Evolutionary conservation across 2,888 invertebrate genomes (phyloP).

Genomic region (Drosophila mercatorum): DNA sequence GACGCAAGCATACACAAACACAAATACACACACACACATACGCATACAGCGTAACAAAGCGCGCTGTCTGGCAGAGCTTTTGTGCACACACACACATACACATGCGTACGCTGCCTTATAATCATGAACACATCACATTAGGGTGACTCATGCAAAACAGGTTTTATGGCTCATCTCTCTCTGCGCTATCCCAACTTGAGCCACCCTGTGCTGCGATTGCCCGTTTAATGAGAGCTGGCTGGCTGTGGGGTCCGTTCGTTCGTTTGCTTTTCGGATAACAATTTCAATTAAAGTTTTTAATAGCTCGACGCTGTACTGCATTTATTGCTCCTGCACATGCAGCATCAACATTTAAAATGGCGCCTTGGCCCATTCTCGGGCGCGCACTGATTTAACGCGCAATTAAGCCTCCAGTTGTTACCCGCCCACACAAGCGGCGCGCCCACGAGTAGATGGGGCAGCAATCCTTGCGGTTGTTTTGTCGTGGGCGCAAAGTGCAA

Average conservation of each 20-base stretch:
- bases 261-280: slow-evolving; percentile 40
- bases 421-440: slow-evolving; percentile 14
- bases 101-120: slow-evolving; percentile 23
- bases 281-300: slow-evolving; percentile 68
- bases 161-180: neutral
- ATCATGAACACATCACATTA: slow-evolving; percentile 25
- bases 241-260: neutral
- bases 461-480: slow-evolving; percentile 66
- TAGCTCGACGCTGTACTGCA: slow-evolving; percentile 38
- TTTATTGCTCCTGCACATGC: slow-evolving; percentile 39
- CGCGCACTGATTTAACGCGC: slow-evolving; percentile 41
- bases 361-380: neutral
- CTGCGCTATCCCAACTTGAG: slow-evolving; percentile 21
- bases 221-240: slow-evolving; percentile 38
- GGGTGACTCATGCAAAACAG: slow-evolving; percentile 43
- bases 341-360: slow-evolving; percentile 44
- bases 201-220: slow-evolving; percentile 32
- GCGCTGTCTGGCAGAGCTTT: slow-evolving; percentile 57
- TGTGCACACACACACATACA: slow-evolving; percentile 6
- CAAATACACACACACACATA: slow-evolving; percentile 4
- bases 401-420: slow-evolving; percentile 44
- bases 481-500: slow-evolving; percentile 74
- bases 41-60: slow-evolving; percentile 20
- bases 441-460: slow-evolving; percentile 8
- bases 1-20: slow-evolving; percentile 41